Evolutionary conservation across 2,113 vertebrate species (phyloP).

Genomic region (Bathybates hornii): DNA sequence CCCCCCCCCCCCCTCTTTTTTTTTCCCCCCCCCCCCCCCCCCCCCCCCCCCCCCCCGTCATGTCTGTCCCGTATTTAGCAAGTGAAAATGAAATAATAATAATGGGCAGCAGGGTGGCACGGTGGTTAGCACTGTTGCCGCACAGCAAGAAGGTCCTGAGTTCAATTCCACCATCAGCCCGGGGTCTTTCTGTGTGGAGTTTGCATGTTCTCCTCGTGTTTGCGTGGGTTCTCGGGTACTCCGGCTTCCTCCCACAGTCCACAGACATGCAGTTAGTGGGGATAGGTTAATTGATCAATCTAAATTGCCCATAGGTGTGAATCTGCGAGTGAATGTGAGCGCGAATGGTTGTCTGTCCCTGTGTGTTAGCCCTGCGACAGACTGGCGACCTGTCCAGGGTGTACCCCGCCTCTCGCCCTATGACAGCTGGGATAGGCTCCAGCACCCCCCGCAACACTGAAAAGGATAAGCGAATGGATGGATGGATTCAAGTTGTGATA

Average conservation of each 20-base stretch:
- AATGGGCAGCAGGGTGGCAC: too few species aligned
- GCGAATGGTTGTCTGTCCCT: rapidly evolving
- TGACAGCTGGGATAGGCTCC: background rate
- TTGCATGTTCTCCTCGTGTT: too few species aligned
- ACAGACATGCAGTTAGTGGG: background rate
- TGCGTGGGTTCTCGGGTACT: too few species aligned
- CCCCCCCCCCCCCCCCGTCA: too few species aligned
- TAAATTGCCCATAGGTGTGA: background rate
- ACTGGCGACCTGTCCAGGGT: background rate
- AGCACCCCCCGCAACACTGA: background rate
- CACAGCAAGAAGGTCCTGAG: too few species aligned
- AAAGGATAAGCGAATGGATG: rapidly evolving
- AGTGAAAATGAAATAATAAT: too few species aligned
- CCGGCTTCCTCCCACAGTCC: background rate
- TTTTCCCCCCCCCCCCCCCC: too few species aligned
- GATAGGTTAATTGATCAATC: background rate
- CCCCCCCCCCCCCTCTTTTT: too few species aligned
- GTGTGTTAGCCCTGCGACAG: rapidly evolving
- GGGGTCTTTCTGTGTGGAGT: too few species aligned
- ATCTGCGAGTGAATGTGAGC: background rate
- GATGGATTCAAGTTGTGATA: background rate
- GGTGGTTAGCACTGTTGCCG: too few species aligned
- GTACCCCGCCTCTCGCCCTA: background rate
- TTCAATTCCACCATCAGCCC: too few species aligned
- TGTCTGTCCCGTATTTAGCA: too few species aligned